Evolutionary conservation across 2,888 invertebrate genomes (phyloP), one percentile per base, ranked within the genome.

Genomic region (Ommatoiulus sabulosus): DNA sequence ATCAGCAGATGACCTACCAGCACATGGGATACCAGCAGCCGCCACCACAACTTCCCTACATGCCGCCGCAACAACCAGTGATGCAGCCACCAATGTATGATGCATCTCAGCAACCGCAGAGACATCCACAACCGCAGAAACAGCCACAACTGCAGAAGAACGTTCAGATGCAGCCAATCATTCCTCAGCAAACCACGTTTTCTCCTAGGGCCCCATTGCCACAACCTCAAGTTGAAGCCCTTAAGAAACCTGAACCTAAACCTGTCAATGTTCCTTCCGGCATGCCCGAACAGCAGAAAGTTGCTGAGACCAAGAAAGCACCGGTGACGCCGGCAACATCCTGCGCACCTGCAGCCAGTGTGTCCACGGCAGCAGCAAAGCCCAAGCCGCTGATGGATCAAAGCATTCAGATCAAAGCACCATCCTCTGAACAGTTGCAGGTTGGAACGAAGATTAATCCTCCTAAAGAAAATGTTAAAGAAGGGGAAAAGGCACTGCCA

Each of bases 21-120:
- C 44, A 46, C 17, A 86, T 43, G 86, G n/a, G 86, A 8, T 87
- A 17, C n/a, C 46, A 87, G 5, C 87, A 87, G n/a, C 46, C n/a
- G n/a, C n/a, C 87, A 43, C 44, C 12, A 24, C 86, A 86, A 44
- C 35, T 6, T 24, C 35, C 80, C 20, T 35, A 24, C 80, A 6
- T 80, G 15, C 80, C 80, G 6, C 80, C 5, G 15, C 84, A 24
- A 20, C 84, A 84, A 15, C 15, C 15, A 20, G 5, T 80, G 7
- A n/a, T 24, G 24, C 80, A n/a, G 15, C 80, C 46, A 7, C 52
- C 52, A 3, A 15, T 44, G 10, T 35, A 43, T 20, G 84, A 84
- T 15, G 10, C 20, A 3, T 4, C 86, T 3, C 84, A 10, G 84
- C 84, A 6, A 15, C 84, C 7, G 44, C 86, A 86, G 44, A 6